These are phyloP conservation scores for Cryptus viduatorius DNA, from an alignment of 2,888 invertebrate genomes.

Conservation along the genomic window DNA sequence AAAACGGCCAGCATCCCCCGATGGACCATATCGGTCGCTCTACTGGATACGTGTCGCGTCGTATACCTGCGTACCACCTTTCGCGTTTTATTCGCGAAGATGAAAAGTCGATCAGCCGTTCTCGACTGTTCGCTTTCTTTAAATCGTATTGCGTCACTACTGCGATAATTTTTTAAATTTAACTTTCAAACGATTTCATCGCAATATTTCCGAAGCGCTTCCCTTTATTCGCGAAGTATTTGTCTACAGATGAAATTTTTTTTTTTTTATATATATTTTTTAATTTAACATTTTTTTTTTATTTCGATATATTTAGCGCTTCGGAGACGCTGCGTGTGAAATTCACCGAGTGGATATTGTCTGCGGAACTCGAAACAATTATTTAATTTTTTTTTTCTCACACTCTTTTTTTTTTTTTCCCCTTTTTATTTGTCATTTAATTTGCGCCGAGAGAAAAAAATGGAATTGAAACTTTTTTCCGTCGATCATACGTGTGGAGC, in stretches of 20 bases:
- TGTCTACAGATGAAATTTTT: no score
- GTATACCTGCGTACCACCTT: constrained; percentile 47
- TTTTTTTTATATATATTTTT: not conserved
- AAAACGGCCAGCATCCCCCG: constrained; percentile 73
- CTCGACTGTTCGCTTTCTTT: not conserved
- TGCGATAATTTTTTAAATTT: constrained; percentile 2
- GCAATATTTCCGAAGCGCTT: not conserved
- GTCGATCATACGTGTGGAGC: constrained; percentile 27
- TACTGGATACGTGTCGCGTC: constrained; percentile 43
- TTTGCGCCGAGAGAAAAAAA: constrained; percentile 34
- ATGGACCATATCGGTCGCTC: constrained; percentile 60
- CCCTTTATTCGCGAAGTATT: no score
- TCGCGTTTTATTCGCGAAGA: constrained; percentile 48
- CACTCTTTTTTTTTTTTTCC: constrained; percentile 7
- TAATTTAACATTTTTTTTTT: not conserved
- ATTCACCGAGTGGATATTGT: not conserved
- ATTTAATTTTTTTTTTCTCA: constrained; percentile 6
- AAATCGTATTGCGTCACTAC: not conserved
- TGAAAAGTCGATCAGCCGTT: constrained; percentile 49
- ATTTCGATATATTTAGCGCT: no score
- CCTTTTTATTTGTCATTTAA: constrained; percentile 15
- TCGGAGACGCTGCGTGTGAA: no score
- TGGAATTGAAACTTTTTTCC: constrained; percentile 52
- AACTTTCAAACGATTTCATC: not conserved
- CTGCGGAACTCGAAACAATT: constrained; percentile 31